Evolutionary conservation across 2,797 vertebrate species (phyloP), one percentile per base, ranked within the genome.

Genomic region (Neosilurus mollespiculum): DNA sequence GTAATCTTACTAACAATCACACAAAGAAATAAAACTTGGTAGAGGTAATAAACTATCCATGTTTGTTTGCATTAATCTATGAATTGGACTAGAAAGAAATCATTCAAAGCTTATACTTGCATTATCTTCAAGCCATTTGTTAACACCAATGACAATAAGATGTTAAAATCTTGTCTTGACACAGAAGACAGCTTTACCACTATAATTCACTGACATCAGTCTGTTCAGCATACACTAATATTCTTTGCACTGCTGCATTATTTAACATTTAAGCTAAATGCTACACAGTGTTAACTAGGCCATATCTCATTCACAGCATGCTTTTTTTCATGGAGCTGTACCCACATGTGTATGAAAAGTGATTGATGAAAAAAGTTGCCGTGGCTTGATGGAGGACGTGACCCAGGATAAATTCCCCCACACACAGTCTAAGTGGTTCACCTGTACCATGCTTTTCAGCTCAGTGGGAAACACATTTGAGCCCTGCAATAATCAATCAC

Each of bases 401-500:
- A 86, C 85, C 79, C 66, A 43, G 16, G 49, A 73, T 22, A 22
- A 59, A 59, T 43, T 78, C 51, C 61, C n/a, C 0, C 78, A 54
- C 78, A 67, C 16, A 3, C 71, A 64, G 30, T 34, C 53, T 43
- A 62, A 84, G 37, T 69, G 53, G 37, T 53, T 85, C 43, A 87
- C 64, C 78, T 81, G 53, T 61, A 22, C n/a, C 71, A 83, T 61
- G 75, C 54, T 66, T 64, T 76, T 76, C 61, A 80, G 61, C 67
- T 81, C 76, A 62, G 51, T 24, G 16, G 81, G 81, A 69, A 59
- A 37, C 30, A 65, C 24, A 4, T 4, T 24, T 76, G 61, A 80
- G 72, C 67, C 30, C 59, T 7, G 71, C 34, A 59, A 51, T 69
- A 83, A 86, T 86, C 83, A 83, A 86, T 64, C 56, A 83, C 34